Percentiles rank a stretch among this genome's conserved stretches.
Evolutionary conservation across 2,888 invertebrate genomes (phyloP).

Genomic region (Hyppa rectilinea): DNA sequence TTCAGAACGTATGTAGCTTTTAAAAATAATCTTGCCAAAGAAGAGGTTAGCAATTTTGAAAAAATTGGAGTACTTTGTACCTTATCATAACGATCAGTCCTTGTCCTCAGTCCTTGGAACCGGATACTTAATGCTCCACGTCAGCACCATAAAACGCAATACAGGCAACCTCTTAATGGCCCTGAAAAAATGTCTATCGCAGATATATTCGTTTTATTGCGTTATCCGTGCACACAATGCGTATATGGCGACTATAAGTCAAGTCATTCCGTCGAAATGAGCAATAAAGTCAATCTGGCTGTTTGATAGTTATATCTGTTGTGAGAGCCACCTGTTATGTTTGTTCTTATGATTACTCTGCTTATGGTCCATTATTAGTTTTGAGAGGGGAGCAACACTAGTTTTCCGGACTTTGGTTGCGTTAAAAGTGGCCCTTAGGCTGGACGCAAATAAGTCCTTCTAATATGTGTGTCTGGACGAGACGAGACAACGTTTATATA

Average conservation of each 20-base stretch:
- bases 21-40: neutral
- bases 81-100: neutral
- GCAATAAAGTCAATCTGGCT: conserved; percentile 71
- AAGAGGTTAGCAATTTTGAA: neutral
- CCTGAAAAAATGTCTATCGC: conserved; percentile 35
- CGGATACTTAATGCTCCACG: conserved; percentile 5
- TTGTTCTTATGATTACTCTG: conserved; percentile 50
- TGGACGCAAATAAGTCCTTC: neutral
- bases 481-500: neutral
- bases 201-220: conserved; percentile 57
- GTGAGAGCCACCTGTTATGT: conserved; percentile 72
- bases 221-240: conserved; percentile 62
- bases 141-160: conserved; percentile 30
- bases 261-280: conserved; percentile 69
- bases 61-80: neutral
- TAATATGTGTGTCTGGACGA: neutral
- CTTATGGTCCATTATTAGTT: conserved; percentile 27
- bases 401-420: neutral
- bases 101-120: neutral
- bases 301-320: conserved; percentile 66
- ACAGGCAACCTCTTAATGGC: conserved; percentile 20
- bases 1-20: neutral
- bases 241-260: conserved; percentile 68
- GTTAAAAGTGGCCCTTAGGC: neutral
- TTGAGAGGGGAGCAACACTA: conserved; percentile 7